phyloP scores from a whole-genome alignment of 2,797 vertebrate genomes.

The Parauchenoglanis punctatus region DNA sequence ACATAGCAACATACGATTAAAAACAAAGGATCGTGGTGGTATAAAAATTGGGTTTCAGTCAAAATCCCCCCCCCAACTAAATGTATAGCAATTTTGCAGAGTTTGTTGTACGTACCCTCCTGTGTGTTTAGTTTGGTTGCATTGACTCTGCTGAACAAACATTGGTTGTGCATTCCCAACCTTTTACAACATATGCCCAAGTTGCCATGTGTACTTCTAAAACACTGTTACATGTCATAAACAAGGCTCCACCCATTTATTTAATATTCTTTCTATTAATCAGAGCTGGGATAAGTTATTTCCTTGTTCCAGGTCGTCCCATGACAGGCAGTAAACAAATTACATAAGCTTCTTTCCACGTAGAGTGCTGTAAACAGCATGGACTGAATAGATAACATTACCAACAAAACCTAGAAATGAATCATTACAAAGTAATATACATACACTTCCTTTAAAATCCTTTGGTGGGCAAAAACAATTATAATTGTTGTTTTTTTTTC shows the following conservation, averaged over 20 bases:
- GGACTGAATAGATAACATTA: not conserved
- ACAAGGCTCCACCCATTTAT: not conserved
- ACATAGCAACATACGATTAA: not conserved
- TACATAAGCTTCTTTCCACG: not conserved
- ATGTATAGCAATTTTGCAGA: not conserved
- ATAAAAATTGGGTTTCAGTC: not conserved
- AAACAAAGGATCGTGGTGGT: not conserved
- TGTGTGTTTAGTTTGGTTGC: not conserved
- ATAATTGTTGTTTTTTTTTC: not conserved
- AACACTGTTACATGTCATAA: not conserved
- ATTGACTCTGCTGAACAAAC: not conserved
- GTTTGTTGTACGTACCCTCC: not conserved
- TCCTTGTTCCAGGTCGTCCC: not conserved
- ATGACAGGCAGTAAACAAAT: conserved; percentile 20
- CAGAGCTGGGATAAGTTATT: not conserved
- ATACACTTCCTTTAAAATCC: conserved; percentile 40
- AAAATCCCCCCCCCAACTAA: not conserved
- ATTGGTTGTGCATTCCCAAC: not conserved
- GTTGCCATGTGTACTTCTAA: conserved; percentile 14
- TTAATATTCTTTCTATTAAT: not conserved
- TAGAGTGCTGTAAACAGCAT: not conserved
- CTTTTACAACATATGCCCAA: not conserved
- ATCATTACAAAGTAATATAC: conserved; percentile 19
- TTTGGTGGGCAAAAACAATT: conserved; percentile 31
- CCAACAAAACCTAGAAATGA: not conserved